Evolutionary conservation across 2,888 invertebrate species (phyloP), one percentile per base, ranked within the genome.

Genomic region (Megalurothrips usitatus): DNA sequence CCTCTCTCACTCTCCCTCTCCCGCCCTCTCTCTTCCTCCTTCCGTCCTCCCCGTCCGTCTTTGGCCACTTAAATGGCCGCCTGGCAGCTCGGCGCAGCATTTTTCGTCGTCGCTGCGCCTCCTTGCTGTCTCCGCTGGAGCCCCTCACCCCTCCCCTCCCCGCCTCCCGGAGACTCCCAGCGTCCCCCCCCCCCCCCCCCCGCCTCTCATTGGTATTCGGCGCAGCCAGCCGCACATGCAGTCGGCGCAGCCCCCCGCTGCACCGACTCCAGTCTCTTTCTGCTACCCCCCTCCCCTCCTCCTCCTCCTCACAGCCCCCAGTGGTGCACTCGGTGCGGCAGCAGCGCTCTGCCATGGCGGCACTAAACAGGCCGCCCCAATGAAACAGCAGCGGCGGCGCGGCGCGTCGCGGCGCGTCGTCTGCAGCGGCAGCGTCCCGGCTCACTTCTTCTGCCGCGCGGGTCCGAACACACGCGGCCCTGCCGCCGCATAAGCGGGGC

Each of bases 1-100:
- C 12, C 63, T 63, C 63, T 63, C 63, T 63, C 63, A 14, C 63
- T 63, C 63, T 63, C 63, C 19, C 63, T 63, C 63, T 63, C 63
- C 19, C 63, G 6, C 63, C 19, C 63, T 63, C 63, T 63, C 63
- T 63, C 63, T 63, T n/a, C n/a, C 8, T 63, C 63, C n/a, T n/a
- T 63, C 63, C 6, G 19, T 63, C 63, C 1, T n/a, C 9, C 63
- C n/a, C 63, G 63, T 14, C 49, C 49, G 10, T 14, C 49, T 14
- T 14, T 14, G n/a, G n/a, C n/a, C n/a, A n/a, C n/a, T n/a, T n/a
- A n/a, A n/a, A n/a, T n/a, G n/a, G 49, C 49, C 10, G 49, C 49
- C 49, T 14, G 49, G 49, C 49, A 49, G 49, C 52, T 17, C 52
- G 14, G 52, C 52, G 52, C 1, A 52, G 52, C 52, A 4, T 12